A percentile compares a stretch with the other conserved stretches of the same genome.
These are phyloP conservation scores for Agrotis exclamationis DNA, from an alignment of 2,888 invertebrate species.

Conservation along the genomic window DNA sequence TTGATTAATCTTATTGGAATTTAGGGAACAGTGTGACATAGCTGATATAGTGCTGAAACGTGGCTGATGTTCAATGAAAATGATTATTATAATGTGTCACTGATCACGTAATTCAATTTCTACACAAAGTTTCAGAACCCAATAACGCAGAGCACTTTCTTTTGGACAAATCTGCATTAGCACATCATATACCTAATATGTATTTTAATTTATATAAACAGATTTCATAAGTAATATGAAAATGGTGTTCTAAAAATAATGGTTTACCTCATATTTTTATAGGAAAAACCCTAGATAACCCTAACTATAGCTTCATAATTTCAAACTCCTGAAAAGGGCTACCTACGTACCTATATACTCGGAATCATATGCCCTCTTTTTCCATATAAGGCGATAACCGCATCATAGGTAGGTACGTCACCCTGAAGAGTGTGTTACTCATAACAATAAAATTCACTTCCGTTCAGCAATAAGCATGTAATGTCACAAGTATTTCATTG, in stretches of 20 bases:
- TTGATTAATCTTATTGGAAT: slow-evolving; percentile 46
- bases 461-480: slow-evolving; percentile 12
- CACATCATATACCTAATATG: no score
- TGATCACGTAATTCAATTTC: not conserved
- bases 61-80: not conserved
- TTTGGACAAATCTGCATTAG: no score
- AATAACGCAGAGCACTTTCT: not conserved
- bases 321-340: no score
- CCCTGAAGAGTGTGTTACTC: slow-evolving; percentile 18
- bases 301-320: no score
- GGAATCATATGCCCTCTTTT: not conserved
- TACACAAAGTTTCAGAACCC: not conserved
- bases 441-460: slow-evolving; percentile 24
- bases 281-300: no score
- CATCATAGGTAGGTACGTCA: not conserved
- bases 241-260: no score
- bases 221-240: no score
- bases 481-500: slow-evolving; percentile 15
- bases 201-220: no score
- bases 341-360: no score
- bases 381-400: slow-evolving; percentile 11
- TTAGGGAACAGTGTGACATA: not conserved
- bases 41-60: not conserved
- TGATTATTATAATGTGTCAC: not conserved
- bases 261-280: no score